Evolutionary conservation across 2,797 vertebrate species (phyloP), one percentile per base, ranked within the genome.

Genomic region (Lacerta viridis): DNA sequence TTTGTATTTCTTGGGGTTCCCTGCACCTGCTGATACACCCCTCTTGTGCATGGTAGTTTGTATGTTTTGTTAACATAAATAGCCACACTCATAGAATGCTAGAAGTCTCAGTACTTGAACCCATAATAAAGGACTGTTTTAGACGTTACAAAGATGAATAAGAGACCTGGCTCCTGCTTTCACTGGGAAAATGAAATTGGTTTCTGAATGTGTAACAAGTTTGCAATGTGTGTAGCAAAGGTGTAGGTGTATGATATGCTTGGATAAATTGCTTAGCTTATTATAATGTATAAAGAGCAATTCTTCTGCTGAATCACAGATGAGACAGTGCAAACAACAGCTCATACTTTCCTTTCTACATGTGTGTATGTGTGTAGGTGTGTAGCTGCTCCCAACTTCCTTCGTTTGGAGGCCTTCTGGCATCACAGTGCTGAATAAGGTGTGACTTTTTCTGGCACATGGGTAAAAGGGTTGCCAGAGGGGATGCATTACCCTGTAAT

Each of bases 401-500:
- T 89, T 84, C 74, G 59, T 77, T 80, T 59, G 36, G 71, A 36
- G 55, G 11, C 33, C 25, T 86, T 82, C 33, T 68, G 78, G 71
- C 61, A 76, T 77, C 78, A 81, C 36, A 71, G 46, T 80, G 59
- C 33, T 64, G 89, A 93, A 68, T 80, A 81, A 89, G 80, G 93
- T 95, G 90, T 13, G 91, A 93, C 92, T 92, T 90, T 90, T 80
- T 69, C 33, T 88, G 93, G 91, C 91, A 91, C 88, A 5, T 66
- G 82, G 29, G 69, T 84, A 75, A 82, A 88, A 83, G n/a, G 33
- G 0, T 77, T 86, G 87, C 92, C 75, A 46, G 82, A 86, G 88
- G 90, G 43, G 88, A 92, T 92, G 92, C 64, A 29, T 91, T 93
- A 79, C 91, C 90, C 83, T 84, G 59, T 93, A 90, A 93, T 92